These are phyloP conservation scores for Bellardia bayeri DNA, from an alignment of 2,888 invertebrate genomes.

Conservation along the genomic window DNA sequence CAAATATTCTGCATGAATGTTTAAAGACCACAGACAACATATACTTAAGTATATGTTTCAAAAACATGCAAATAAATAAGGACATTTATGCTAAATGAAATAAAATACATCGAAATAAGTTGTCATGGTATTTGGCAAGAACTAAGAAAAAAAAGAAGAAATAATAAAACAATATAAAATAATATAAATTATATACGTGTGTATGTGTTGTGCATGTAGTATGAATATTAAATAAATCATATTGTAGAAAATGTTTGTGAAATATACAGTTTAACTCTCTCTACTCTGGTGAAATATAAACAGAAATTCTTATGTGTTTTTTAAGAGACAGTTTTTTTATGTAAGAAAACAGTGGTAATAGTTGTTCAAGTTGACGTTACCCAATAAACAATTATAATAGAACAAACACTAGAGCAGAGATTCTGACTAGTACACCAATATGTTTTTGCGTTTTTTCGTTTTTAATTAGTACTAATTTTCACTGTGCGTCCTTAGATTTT, in stretches of 20 bases:
- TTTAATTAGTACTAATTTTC: no score
- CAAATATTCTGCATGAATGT: constrained; percentile 37
- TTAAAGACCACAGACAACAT: constrained; percentile 50
- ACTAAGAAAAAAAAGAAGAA: not conserved
- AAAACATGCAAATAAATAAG: constrained; percentile 41
- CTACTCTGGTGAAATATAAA: constrained; percentile 36
- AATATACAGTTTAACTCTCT: constrained; percentile 67
- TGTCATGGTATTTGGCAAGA: constrained; percentile 51
- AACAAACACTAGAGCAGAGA: not conserved
- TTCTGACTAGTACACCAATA: no score
- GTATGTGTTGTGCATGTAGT: constrained; percentile 22
- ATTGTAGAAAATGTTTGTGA: constrained; percentile 63
- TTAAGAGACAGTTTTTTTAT: not conserved
- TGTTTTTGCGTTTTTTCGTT: no score
- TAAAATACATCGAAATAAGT: constrained; percentile 54
- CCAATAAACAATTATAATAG: not conserved
- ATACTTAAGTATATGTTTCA: constrained; percentile 43
- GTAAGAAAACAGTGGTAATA: not conserved
- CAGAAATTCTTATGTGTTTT: not conserved
- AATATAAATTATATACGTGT: constrained; percentile 38
- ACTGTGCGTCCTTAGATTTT: no score
- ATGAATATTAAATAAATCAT: constrained; percentile 68
- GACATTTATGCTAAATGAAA: constrained; percentile 52
- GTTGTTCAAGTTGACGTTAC: not conserved
- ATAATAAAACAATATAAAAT: constrained; percentile 39